Evolutionary conservation across 2,797 vertebrate genomes (phyloP).

Genomic region (Mus minutoides): DNA sequence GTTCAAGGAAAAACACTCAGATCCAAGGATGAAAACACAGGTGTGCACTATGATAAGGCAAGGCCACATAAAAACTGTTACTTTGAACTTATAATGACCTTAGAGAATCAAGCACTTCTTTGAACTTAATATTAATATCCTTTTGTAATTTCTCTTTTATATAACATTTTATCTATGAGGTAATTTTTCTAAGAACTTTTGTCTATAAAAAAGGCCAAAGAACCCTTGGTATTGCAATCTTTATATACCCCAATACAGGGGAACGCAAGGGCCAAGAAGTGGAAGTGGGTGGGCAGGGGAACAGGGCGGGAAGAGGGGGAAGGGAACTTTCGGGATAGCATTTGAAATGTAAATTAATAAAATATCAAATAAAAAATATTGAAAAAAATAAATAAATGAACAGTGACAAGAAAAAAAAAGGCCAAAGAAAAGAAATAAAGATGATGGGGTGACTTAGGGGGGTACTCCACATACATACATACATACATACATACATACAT

Average conservation of each 20-base stretch:
- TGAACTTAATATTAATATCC: not conserved
- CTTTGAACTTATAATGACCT: not conserved
- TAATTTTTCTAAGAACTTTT: not conserved
- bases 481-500: not conserved
- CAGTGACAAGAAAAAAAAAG: too few species aligned
- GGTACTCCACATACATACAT: not conserved
- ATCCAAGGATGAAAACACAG: not conserved
- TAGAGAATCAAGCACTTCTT: not conserved
- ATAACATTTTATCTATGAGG: not conserved
- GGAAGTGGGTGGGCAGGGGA: too few species aligned
- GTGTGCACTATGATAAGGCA: not conserved
- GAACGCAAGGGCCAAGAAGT: too few species aligned
- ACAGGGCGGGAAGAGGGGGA: too few species aligned
- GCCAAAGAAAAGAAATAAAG: not conserved
- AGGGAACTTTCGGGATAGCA: too few species aligned
- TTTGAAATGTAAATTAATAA: too few species aligned
- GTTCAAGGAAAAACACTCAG: not conserved
- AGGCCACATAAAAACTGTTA: not conserved
- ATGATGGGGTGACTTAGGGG: not conserved
- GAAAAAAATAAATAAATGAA: too few species aligned
- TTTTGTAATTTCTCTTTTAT: not conserved
- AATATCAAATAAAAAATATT: too few species aligned
- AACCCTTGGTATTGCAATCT: too few species aligned
- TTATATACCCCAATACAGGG: too few species aligned
- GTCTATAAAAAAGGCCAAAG: not conserved